Evolutionary conservation across 2,113 vertebrate genomes (phyloP).

Genomic region (Petaurus breviceps): DNA sequence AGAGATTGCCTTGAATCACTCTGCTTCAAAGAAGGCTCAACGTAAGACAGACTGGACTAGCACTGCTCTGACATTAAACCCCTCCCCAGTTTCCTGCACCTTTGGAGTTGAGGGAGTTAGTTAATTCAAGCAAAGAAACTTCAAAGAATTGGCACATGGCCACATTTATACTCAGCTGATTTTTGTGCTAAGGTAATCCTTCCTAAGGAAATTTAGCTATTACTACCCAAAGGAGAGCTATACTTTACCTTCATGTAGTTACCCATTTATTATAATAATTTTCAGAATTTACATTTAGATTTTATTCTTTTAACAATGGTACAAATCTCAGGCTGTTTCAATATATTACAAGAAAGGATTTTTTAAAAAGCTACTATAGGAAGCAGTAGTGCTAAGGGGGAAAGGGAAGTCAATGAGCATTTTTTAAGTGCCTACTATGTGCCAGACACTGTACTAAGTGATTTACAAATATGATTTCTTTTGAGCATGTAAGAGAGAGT

Average conservation of each 20-base stretch:
- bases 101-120: conserved; percentile 21
- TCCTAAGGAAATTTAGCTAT: conserved; percentile 3
- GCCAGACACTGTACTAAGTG: background rate
- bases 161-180: conserved; percentile 10
- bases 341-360: background rate
- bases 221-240: conserved; percentile 37
- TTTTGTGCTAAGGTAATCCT: conserved; percentile 46
- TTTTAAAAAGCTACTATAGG: background rate
- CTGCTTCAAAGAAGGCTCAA: conserved; percentile 50
- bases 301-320: background rate
- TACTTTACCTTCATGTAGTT: conserved; percentile 1
- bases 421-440: background rate
- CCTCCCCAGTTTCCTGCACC: conserved; percentile 52
- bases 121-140: background rate
- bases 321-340: background rate
- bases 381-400: background rate
- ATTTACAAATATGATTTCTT: background rate
- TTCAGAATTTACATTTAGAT: background rate
- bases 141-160: conserved; percentile 58
- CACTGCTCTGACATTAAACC: conserved; percentile 45
- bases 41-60: conserved; percentile 10
- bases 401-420: background rate
- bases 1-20: conserved; percentile 52
- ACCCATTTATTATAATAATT: background rate
- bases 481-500: background rate